These are phyloP conservation scores for Anthrax anthrax DNA, from an alignment of 2,888 invertebrate species.

Conservation along the genomic window DNA sequence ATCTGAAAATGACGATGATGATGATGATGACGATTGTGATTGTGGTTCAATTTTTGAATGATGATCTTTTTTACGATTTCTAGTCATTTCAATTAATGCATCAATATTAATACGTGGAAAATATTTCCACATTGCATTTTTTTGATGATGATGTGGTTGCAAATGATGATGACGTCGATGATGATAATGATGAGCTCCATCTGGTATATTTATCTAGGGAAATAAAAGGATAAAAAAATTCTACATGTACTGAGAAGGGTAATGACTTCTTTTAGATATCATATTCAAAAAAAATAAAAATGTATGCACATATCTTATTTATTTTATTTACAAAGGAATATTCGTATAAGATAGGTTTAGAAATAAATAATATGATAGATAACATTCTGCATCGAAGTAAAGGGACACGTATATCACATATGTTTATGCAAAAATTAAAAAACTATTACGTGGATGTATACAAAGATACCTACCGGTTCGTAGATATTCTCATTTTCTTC, in stretches of 20 bases:
- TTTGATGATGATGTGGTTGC: conserved; percentile 3
- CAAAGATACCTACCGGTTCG: conserved; percentile 19
- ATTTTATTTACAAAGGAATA: too few relatives aligned
- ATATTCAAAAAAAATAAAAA: neutral
- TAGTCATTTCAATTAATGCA: conserved; percentile 17
- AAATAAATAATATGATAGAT: too few relatives aligned
- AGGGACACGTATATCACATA: neutral
- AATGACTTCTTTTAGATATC: too few relatives aligned
- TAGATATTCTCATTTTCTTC: conserved; percentile 25
- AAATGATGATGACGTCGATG: neutral
- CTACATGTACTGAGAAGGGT: too few relatives aligned
- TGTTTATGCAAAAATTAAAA: neutral
- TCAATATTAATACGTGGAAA: conserved; percentile 21
- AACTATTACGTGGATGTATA: neutral
- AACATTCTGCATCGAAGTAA: too few relatives aligned
- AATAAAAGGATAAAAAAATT: neutral
- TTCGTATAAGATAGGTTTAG: too few relatives aligned
- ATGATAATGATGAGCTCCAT: conserved; percentile 8
- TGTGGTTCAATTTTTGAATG: neutral
- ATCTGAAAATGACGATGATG: conserved; percentile 19
- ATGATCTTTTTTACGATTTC: conserved; percentile 14
- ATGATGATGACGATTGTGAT: too few relatives aligned
- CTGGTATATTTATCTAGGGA: conserved; percentile 20
- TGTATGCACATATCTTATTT: too few relatives aligned
- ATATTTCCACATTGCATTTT: conserved; percentile 19